These are phyloP conservation scores for Gymnoscelis rufifasciata DNA, from an alignment of 2,888 invertebrate species.

Conservation along the genomic window DNA sequence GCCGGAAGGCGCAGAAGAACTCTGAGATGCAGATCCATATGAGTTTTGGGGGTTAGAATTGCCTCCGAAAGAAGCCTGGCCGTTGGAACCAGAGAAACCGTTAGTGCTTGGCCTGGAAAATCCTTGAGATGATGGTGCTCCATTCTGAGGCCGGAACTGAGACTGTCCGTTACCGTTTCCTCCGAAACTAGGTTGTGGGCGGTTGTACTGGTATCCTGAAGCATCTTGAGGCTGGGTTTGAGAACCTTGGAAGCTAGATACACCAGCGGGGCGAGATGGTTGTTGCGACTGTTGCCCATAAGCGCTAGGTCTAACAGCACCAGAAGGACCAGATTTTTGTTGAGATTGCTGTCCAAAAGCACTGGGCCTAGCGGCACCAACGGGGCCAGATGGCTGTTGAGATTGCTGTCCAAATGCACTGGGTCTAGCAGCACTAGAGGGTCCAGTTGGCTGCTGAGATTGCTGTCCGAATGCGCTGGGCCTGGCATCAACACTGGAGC, in stretches of 20 bases:
- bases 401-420: conserved; percentile 16
- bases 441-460: conserved; percentile 4
- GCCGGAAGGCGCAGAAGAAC: conserved; percentile 15
- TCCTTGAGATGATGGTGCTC: conserved; percentile 21
- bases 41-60: conserved; percentile 23
- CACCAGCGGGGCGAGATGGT: conserved; percentile 9
- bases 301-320: no score
- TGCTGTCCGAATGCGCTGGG: conserved; percentile 8
- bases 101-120: conserved; percentile 18
- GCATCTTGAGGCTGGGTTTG: conserved; percentile 29
- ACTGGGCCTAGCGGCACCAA: background rate
- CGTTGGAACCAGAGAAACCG: conserved; percentile 7
- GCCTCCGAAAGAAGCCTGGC: conserved; percentile 11
- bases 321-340: background rate
- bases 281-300: background rate
- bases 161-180: conserved; percentile 4
- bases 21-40: conserved; percentile 22
- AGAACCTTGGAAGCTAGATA: conserved; percentile 16
- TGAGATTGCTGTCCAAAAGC: conserved; percentile 10
- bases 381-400: conserved; percentile 20
- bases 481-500: conserved; percentile 2
- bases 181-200: conserved; percentile 31
- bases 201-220: conserved; percentile 39
- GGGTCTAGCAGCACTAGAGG: conserved; percentile 14
- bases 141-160: conserved; percentile 22